Percentiles rank a stretch among this genome's conserved stretches.
Evolutionary conservation across 2,888 invertebrate species (phyloP).

Genomic region (Drosophila siamana): DNA sequence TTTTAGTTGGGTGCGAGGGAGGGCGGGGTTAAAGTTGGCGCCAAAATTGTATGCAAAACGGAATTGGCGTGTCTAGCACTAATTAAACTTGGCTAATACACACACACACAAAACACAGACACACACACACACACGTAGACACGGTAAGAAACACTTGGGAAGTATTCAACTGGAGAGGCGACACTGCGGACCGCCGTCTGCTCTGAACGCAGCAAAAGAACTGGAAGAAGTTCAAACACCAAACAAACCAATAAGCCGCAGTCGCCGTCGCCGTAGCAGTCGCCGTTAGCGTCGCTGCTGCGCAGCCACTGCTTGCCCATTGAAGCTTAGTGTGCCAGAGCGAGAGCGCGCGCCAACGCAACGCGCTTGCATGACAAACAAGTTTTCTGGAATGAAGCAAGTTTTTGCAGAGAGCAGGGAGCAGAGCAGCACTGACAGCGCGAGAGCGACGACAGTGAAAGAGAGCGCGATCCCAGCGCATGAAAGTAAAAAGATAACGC

Average conservation of each 20-base stretch:
- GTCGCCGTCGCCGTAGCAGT: slow-evolving; percentile 19
- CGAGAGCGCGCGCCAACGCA: slow-evolving; percentile 22
- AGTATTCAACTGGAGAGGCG: slow-evolving; percentile 56
- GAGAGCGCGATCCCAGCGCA: slow-evolving; percentile 60
- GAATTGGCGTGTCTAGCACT: slow-evolving; percentile 64
- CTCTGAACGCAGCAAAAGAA: slow-evolving; percentile 81
- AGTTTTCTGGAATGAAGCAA: slow-evolving; percentile 66
- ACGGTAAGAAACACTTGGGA: slow-evolving; percentile 19
- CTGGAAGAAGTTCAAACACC: slow-evolving; percentile 75
- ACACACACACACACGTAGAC: too few species aligned
- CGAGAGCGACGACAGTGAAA: slow-evolving; percentile 28
- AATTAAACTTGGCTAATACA: slow-evolving; percentile 64
- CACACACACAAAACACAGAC: slow-evolving; percentile 18
- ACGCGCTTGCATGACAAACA: slow-evolving; percentile 52
- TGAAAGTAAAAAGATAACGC: slow-evolving; percentile 78
- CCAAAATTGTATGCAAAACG: slow-evolving; percentile 68
- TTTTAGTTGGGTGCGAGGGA: slow-evolving; percentile 6
- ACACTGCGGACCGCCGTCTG: slow-evolving; percentile 84
- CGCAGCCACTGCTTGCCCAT: slow-evolving; percentile 15
- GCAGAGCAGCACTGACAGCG: slow-evolving; percentile 22
- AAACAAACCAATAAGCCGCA: slow-evolving; percentile 70
- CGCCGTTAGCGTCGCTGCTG: slow-evolving; percentile 13
- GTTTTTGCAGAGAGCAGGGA: slow-evolving; percentile 28
- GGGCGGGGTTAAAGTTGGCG: slow-evolving; percentile 48
- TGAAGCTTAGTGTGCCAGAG: slow-evolving; percentile 29